Percentiles rank a stretch among this genome's conserved stretches.
These are phyloP conservation scores for Ispidina lecontei DNA, from an alignment of 2,797 vertebrate genomes.

Conservation along the genomic window DNA sequence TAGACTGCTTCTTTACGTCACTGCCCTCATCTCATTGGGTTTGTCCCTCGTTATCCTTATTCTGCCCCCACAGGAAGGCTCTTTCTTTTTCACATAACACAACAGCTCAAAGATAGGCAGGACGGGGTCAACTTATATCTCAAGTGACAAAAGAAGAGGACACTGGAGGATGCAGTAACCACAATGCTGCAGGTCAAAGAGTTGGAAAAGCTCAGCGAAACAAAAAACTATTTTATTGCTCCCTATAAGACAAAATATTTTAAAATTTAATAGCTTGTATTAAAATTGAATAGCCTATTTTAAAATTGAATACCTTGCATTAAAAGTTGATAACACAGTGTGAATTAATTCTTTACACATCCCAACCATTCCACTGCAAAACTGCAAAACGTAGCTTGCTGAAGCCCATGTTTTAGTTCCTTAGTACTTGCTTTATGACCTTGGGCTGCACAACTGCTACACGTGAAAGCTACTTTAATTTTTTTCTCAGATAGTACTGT, in stretches of 20 bases:
- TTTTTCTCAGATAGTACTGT: constrained; percentile 1
- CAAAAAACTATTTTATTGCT: not conserved
- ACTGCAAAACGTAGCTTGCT: not conserved
- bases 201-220: not conserved
- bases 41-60: not conserved
- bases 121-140: not conserved
- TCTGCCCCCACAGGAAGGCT: not conserved
- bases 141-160: not conserved
- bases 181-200: not conserved
- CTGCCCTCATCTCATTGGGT: not conserved
- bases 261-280: not conserved
- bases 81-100: not conserved
- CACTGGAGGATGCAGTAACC: not conserved
- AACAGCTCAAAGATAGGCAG: not conserved
- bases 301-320: not conserved
- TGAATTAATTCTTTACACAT: not conserved
- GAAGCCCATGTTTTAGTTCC: not conserved
- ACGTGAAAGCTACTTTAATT: not conserved
- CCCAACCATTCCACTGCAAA: not conserved
- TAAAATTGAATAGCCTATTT: not conserved
- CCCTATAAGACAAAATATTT: not conserved
- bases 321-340: not conserved
- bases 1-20: not conserved
- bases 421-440: constrained; percentile 19
- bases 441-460: not conserved